Conservation (phyloP, 2,797 vertebrate genomes). For the Graptemys geographica region DNA sequence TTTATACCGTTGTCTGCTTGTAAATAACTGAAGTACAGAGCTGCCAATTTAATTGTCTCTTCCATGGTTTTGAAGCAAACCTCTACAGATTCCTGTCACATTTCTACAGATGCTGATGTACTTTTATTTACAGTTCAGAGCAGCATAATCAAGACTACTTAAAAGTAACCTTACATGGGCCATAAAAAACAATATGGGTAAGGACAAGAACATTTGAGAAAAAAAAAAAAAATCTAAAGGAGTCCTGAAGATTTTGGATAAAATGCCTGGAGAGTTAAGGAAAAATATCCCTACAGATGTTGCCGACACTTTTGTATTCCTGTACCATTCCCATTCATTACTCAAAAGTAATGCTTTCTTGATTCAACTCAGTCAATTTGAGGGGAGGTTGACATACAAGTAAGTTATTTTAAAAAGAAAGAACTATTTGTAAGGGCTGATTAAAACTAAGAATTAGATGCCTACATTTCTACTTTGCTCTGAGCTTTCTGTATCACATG, state of each 20-base stretch:
- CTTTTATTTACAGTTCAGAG: not conserved
- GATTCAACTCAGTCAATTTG: not conserved
- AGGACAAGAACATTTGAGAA: not conserved
- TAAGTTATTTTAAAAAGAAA: not conserved
- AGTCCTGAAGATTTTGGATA: not conserved
- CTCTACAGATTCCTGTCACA: not conserved
- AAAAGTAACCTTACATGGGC: not conserved
- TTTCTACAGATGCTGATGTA: not conserved
- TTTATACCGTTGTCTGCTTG: not conserved
- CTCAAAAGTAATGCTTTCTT: conserved; percentile 9
- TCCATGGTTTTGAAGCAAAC: not conserved
- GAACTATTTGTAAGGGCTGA: conserved; percentile 58
- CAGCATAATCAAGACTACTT: not conserved
- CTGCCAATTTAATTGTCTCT: not conserved
- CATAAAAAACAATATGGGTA: not conserved
- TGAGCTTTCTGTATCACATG: not conserved
- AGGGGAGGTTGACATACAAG: not conserved
- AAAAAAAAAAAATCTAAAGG: conserved; percentile 6
- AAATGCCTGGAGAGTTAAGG: not conserved
- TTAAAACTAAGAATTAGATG: conserved; percentile 7
- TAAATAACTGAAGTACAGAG: not conserved
- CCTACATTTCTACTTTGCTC: not conserved
- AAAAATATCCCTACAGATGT: not conserved
- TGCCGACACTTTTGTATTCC: conserved; percentile 1
- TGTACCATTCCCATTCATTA: not conserved